Conservation (phyloP, 2,113 vertebrate species). For the Struthio camelus region DNA sequence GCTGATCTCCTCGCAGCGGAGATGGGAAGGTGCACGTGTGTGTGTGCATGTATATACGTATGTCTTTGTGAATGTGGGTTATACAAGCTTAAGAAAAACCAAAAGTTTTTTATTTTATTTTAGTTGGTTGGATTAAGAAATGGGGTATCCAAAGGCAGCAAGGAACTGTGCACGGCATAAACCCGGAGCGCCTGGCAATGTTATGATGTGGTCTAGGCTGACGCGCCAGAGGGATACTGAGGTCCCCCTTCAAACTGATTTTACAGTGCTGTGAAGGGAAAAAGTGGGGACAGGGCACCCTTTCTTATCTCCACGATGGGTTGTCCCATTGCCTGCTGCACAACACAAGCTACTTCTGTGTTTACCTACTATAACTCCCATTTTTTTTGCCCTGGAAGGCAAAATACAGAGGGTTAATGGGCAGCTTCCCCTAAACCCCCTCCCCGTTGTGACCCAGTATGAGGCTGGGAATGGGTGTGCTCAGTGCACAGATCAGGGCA, state of each 20-base stretch:
- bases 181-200: neutral
- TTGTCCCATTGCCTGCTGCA: neutral
- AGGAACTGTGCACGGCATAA: accelerated
- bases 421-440: neutral
- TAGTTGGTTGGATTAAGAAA: neutral
- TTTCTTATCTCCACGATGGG: neutral
- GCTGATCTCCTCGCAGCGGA: neutral
- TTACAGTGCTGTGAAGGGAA: neutral
- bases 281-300: neutral
- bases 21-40: too few species aligned
- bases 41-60: neutral
- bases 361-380: neutral
- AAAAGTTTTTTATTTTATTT: neutral
- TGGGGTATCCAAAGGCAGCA: neutral
- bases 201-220: neutral
- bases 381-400: neutral
- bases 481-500: too few species aligned
- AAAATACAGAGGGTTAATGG: neutral
- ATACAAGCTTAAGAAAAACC: neutral
- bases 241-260: neutral
- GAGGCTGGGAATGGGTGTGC: too few species aligned
- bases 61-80: accelerated
- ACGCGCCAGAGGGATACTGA: neutral
- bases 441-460: neutral
- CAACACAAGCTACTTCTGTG: neutral